Percentiles rank a stretch among this genome's conserved stretches.
phyloP scores from a whole-genome alignment of 35 echinoderm and acorn worm genomes.

The Acanthaster planci region DNA sequence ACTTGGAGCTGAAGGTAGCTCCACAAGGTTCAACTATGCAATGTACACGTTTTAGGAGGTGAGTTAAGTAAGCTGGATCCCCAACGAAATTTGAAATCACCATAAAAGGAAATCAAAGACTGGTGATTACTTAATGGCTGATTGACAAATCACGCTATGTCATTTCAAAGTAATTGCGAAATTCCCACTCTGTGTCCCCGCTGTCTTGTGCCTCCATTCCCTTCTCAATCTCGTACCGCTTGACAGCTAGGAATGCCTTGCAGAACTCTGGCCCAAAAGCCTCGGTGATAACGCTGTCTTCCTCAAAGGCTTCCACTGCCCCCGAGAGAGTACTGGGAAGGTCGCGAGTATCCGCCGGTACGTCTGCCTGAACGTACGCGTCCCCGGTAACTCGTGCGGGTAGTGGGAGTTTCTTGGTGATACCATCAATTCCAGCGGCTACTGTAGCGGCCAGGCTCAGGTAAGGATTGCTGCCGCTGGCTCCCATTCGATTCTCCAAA shows the following conservation, averaged over 20 bases:
- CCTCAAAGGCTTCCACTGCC: conserved; percentile 70
- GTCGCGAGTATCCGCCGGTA: conserved; percentile 50
- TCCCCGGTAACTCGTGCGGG: conserved; percentile 49
- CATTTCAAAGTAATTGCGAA: not conserved
- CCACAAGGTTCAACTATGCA: too few relatives aligned
- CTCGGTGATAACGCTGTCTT: conserved; percentile 62
- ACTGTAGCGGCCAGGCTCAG: conserved; percentile 71
- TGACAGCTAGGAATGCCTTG: conserved; percentile 69
- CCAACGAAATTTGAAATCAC: too few relatives aligned
- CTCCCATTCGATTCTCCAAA: conserved; percentile 83
- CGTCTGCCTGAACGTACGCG: conserved; percentile 48
- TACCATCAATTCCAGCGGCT: conserved; percentile 86
- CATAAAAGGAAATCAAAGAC: too few relatives aligned
- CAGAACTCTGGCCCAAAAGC: conserved; percentile 83
- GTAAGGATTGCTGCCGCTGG: conserved; percentile 83
- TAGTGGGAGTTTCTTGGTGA: conserved; percentile 37
- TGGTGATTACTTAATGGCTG: too few relatives aligned
- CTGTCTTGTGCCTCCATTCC: conserved; percentile 57
- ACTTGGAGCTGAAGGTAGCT: too few relatives aligned
- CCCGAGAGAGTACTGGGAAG: conserved; percentile 68
- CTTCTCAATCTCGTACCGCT: conserved; percentile 72
- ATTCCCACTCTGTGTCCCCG: conserved; percentile 5
- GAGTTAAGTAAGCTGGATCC: too few relatives aligned
- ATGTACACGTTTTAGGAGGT: too few relatives aligned
- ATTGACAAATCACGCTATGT: not conserved